These are phyloP conservation scores for Microhierax caerulescens DNA, from an alignment of 2,797 vertebrate genomes.

Conservation along the genomic window DNA sequence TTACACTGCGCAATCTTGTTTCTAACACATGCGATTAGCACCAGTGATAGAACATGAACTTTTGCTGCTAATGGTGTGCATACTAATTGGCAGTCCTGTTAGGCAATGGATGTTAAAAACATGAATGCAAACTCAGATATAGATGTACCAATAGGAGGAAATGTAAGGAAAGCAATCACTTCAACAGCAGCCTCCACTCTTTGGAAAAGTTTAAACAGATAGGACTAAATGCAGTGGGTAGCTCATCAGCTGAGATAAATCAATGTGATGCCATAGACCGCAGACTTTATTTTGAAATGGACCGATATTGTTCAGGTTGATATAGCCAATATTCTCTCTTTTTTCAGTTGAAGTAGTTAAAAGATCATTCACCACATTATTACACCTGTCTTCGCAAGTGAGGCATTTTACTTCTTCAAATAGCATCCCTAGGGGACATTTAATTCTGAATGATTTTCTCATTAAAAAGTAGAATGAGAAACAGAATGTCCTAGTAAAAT, in stretches of 20 bases:
- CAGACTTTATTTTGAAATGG: background rate
- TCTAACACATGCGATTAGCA: background rate
- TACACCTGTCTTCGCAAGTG: slow-evolving; percentile 22
- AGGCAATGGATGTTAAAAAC: background rate
- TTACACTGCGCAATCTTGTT: background rate
- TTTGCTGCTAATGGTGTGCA: background rate
- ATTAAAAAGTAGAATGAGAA: slow-evolving; percentile 33
- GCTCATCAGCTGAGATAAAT: background rate
- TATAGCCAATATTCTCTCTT: background rate
- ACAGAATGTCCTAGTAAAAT: slow-evolving; percentile 17
- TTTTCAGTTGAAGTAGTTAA: background rate
- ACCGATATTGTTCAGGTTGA: background rate
- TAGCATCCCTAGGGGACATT: slow-evolving; percentile 1
- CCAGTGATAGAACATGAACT: background rate
- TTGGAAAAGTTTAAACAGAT: background rate
- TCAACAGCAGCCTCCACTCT: background rate
- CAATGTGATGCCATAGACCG: background rate
- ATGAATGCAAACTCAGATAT: background rate
- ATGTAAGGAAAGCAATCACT: background rate
- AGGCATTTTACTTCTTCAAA: slow-evolving; percentile 30
- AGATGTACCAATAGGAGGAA: background rate
- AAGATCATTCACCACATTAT: background rate
- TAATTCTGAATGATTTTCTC: slow-evolving; percentile 45
- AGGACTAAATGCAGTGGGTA: background rate
- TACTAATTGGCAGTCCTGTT: background rate